Conservation (phyloP, 2,113 vertebrate genomes). For the Vulpes ferrilata region DNA sequence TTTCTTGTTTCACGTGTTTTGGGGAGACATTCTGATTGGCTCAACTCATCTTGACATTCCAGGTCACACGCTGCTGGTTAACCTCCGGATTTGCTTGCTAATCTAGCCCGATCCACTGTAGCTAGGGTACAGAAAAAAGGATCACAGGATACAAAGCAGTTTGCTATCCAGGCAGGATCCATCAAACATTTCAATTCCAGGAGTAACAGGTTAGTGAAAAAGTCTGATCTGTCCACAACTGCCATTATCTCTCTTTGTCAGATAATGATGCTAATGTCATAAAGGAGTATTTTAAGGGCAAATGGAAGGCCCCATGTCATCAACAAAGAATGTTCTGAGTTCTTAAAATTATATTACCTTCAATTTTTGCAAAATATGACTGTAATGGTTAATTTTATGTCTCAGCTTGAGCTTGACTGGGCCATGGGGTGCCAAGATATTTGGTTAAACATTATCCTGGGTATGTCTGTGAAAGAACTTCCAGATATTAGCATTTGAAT, state of each 20-base stretch:
- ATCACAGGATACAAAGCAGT: neutral
- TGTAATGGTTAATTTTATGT: neutral
- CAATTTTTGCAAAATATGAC: neutral
- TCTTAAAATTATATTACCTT: conserved; percentile 1
- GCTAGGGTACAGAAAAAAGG: neutral
- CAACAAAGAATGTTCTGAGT: neutral
- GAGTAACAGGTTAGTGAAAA: neutral
- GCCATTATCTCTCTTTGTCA: neutral
- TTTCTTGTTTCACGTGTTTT: neutral
- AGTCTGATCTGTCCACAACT: neutral
- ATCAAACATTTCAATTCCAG: neutral
- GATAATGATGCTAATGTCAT: neutral
- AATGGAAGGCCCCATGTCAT: neutral
- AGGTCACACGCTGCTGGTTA: neutral
- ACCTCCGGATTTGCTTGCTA: neutral
- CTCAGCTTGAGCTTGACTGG: neutral
- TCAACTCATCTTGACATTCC: neutral
- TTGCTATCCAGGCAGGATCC: neutral
- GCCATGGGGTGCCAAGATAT: neutral
- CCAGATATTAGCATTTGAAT: neutral
- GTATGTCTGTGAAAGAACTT: neutral
- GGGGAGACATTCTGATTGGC: neutral
- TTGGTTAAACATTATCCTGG: neutral
- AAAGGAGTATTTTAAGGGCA: neutral
- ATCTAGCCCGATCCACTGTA: neutral